A percentile compares a stretch with the other conserved stretches of the same genome.
Conservation (phyloP, 2,797 vertebrate species). For the Phaenicophaeus curvirostris region DNA sequence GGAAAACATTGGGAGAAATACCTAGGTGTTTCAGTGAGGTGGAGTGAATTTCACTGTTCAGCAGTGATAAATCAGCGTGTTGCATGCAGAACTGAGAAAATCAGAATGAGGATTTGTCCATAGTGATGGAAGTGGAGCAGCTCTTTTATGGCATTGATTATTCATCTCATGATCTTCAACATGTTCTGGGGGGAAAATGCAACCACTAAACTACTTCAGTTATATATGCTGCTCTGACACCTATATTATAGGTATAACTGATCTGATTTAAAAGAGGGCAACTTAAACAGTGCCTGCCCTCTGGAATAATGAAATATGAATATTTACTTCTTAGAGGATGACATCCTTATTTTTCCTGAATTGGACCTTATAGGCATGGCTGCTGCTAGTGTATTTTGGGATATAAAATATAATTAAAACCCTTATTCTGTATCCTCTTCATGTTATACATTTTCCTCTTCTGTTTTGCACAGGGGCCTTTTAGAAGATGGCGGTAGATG, state of each 20-base stretch:
- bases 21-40: not conserved
- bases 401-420: not conserved
- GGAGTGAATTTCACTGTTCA: not conserved
- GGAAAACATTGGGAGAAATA: not conserved
- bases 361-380: not conserved
- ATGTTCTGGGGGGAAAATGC: not conserved
- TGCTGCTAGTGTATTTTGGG: not conserved
- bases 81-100: not conserved
- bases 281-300: not conserved
- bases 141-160: not conserved
- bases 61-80: not conserved
- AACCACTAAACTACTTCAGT: not conserved
- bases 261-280: not conserved
- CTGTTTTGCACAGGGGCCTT: not conserved
- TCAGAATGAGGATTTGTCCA: not conserved
- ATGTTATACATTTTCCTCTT: not conserved
- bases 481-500: not conserved
- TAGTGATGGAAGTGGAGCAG: not conserved
- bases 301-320: not conserved
- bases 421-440: not conserved
- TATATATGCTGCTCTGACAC: not conserved
- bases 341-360: not conserved
- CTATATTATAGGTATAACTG: not conserved
- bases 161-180: not conserved
- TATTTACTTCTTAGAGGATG: not conserved